Conservation (phyloP, 2,113 vertebrate genomes). For the Anser brachyrhynchus region DNA sequence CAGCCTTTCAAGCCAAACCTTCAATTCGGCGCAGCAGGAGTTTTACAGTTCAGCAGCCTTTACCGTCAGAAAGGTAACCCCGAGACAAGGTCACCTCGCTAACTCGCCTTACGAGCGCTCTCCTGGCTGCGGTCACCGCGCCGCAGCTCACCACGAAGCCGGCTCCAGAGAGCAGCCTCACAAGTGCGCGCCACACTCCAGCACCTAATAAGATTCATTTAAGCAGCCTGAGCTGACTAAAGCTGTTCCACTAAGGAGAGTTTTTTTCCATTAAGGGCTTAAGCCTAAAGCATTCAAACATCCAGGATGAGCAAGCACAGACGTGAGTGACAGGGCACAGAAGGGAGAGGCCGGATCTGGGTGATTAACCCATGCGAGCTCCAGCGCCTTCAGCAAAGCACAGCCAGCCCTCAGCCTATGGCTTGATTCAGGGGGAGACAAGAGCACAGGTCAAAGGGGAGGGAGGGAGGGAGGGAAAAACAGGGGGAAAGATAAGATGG, state of each 20-base stretch:
- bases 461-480: background rate
- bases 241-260: conserved; percentile 49
- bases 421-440: background rate
- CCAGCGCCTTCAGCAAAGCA: background rate
- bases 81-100: background rate
- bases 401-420: background rate
- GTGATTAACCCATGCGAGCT: background rate
- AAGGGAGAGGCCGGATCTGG: background rate
- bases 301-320: conserved; percentile 2
- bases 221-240: conserved; percentile 60
- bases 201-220: conserved; percentile 49
- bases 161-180: background rate
- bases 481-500: background rate
- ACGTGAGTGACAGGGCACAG: background rate
- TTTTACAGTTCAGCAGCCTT: background rate
- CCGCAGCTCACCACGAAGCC: background rate
- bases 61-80: background rate
- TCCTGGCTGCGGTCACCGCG: background rate
- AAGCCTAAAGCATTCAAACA: background rate
- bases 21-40: background rate
- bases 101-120: background rate
- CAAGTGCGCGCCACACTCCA: background rate
- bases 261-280: background rate
- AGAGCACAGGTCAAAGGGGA: background rate
- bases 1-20: background rate